phyloP scores from a whole-genome alignment of 2,113 vertebrate species.

The Chaetura pelagica region DNA sequence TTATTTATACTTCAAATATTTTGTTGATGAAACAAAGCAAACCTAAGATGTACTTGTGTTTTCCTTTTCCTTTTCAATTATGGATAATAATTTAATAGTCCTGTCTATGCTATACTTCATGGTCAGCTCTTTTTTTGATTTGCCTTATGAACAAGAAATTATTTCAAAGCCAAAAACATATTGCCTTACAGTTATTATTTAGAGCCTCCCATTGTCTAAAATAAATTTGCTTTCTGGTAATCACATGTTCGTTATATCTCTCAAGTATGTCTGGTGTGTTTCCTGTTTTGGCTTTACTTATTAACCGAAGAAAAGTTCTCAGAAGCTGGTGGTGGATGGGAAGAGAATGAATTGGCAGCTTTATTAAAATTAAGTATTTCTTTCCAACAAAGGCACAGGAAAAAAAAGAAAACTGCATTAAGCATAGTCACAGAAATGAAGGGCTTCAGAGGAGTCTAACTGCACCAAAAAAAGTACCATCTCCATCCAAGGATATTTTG shows the following conservation, averaged over 20 bases:
- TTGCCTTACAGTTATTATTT: background rate
- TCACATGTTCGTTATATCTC: slow-evolving; percentile 27
- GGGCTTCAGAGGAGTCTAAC: slow-evolving; percentile 86
- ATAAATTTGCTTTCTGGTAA: slow-evolving; percentile 51
- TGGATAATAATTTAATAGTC: background rate
- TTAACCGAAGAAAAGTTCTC: slow-evolving; percentile 46
- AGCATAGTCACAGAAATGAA: background rate
- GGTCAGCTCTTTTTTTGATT: background rate
- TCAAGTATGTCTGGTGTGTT: slow-evolving; percentile 46
- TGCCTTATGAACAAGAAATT: background rate
- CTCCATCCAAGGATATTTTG: slow-evolving; percentile 88
- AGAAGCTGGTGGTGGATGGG: background rate
- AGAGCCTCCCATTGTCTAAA: background rate
- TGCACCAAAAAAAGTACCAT: slow-evolving; percentile 92
- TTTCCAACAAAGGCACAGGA: slow-evolving; percentile 11
- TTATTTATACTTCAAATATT: background rate
- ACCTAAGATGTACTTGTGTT: background rate
- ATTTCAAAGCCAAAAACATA: background rate
- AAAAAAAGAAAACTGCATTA: background rate
- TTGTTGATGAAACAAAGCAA: background rate
- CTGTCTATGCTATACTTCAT: background rate
- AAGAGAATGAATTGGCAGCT: background rate
- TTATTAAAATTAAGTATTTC: background rate
- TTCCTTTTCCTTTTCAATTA: background rate
- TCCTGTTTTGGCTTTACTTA: slow-evolving; percentile 66